Base-by-base conservation (phyloP, 2,888 invertebrate genomes). In the Epinotia demarniana region DNA sequence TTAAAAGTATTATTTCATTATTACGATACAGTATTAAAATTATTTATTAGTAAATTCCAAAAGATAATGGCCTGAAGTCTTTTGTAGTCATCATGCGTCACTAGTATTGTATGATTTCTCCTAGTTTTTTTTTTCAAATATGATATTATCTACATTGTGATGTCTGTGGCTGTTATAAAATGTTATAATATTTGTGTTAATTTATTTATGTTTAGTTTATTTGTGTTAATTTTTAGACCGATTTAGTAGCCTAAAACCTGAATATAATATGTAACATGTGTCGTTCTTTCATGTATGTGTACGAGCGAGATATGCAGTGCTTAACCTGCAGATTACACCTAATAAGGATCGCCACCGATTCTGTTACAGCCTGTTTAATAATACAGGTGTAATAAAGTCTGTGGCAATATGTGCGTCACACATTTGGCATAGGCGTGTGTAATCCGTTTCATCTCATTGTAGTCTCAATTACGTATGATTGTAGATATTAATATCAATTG, bases 121-220 rank as follows among this genome's bases (percentile, higher is more conserved):
- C 39, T 39, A 9, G 9, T 9, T 9, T 9, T 39, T 39, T 39
- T 39, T 39, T 39, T 8, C 2, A 39, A 39, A 39, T 39, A 39
- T 9, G 9, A 46, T 19, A 53, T 70, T 55, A 63, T 8, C 46
- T 27, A 55, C 19, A 63, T 55, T 72, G 72, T 72, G 72, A 72
- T 72, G 43, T 55, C 27, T 57, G 55, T 57, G 72, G 72, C 43
- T 72, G 72, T 72, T 63, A 63, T 49, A 66, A 23, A 33, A 49
- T 18, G n/a, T 63, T 55, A 58, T 49, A 16, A 55, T 23, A 62
- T 55, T 23, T 23, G 18, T 43, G 55, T 63, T 72, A 23, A 9
- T 66, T n/a, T 27, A n/a, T n/a, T n/a, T n/a, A 39, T 57, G 19
- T 18, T 5, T 43, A 71, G 62, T 71, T 71, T 62, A 62, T 55